phyloP scores from a whole-genome alignment of 2,888 invertebrate species.

The Sphinx pinastri region DNA sequence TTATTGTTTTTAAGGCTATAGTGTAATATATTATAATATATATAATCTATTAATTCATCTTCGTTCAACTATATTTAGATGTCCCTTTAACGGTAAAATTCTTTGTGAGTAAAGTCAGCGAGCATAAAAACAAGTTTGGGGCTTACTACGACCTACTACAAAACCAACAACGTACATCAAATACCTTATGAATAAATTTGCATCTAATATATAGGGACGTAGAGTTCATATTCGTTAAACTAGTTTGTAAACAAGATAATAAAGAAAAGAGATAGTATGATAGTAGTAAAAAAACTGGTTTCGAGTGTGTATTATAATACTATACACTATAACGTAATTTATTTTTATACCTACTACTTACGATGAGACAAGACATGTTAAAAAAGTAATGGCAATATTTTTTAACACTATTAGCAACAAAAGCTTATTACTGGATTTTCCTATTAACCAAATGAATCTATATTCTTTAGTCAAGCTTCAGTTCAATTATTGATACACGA shows the following conservation, averaged over 20 bases:
- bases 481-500: too few species aligned
- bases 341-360: neutral
- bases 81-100: conserved; percentile 68
- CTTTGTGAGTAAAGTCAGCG: conserved; percentile 67
- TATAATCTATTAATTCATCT: neutral
- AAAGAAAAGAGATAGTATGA: conserved; percentile 23
- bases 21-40: neutral
- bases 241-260: conserved; percentile 9
- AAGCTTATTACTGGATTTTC: too few species aligned
- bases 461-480: too few species aligned
- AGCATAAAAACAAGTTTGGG: conserved; percentile 67
- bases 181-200: conserved; percentile 18
- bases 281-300: conserved; percentile 24
- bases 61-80: conserved; percentile 55
- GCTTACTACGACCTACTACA: conserved; percentile 79
- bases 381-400: neutral
- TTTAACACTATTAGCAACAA: neutral
- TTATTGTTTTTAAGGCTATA: neutral
- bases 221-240: conserved; percentile 1
- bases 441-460: too few species aligned
- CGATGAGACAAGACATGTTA: neutral
- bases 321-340: neutral
- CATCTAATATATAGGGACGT: neutral
- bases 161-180: conserved; percentile 48
- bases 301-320: conserved; percentile 24